Evolutionary conservation across 2,113 vertebrate genomes (phyloP).

Genomic region (Ameiurus melas): DNA sequence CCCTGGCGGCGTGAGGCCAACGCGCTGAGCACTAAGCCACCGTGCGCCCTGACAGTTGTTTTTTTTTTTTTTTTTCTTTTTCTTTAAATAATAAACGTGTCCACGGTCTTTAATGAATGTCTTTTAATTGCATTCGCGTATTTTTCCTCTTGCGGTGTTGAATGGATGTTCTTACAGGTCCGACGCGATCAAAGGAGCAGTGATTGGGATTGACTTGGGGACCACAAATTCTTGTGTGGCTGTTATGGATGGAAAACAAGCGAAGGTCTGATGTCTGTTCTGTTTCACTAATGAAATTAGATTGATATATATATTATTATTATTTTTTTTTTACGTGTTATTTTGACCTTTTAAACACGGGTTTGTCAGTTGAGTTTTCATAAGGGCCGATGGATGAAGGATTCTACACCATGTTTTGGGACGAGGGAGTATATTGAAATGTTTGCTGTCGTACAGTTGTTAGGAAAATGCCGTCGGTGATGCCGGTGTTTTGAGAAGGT

Average conservation of each 20-base stretch:
- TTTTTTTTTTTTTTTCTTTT: too few relatives aligned
- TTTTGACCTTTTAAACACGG: neutral
- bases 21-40: too few relatives aligned
- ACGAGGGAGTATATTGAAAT: neutral
- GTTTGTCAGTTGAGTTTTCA: neutral
- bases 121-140: neutral
- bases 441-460: too few relatives aligned
- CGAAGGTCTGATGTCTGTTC: constrained; percentile 78
- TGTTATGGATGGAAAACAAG: constrained; percentile 98
- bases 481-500: too few relatives aligned
- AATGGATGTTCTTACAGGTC: constrained; percentile 77
- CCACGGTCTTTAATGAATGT: too few relatives aligned
- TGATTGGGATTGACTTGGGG: constrained; percentile 96
- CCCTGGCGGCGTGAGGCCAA: too few relatives aligned
- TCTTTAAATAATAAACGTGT: too few relatives aligned
- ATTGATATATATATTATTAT: too few relatives aligned
- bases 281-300: neutral
- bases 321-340: too few relatives aligned
- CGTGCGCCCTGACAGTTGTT: too few relatives aligned
- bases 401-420: neutral
- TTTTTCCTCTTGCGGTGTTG: neutral
- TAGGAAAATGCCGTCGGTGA: too few relatives aligned
- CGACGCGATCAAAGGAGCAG: constrained; percentile 91
- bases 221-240: constrained; percentile 99
- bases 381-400: neutral